Conservation (phyloP, 1,140 invertebrate species). For the Akabosia matsudoensis region DNA sequence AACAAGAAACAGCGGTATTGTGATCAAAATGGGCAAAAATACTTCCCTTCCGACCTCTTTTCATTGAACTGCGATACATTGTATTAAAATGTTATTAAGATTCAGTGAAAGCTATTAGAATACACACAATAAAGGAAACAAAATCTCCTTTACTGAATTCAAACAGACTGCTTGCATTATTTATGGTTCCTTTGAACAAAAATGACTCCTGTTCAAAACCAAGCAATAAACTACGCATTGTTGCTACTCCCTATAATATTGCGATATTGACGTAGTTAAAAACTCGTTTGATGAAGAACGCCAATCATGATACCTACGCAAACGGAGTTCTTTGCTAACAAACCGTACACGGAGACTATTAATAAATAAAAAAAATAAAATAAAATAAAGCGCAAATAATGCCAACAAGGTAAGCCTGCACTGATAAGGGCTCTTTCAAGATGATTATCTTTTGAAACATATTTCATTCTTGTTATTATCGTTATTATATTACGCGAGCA, state of each 20-base stretch:
- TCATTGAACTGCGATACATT: background rate
- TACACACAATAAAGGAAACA: background rate
- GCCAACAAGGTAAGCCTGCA: too few species aligned
- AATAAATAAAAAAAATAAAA: background rate
- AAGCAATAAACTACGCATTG: background rate
- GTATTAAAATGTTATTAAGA: too few species aligned
- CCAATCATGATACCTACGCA: background rate
- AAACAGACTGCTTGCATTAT: background rate
- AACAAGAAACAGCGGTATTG: too few species aligned
- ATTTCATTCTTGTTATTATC: background rate
- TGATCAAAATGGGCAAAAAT: background rate
- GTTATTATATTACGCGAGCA: background rate
- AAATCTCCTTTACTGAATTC: background rate
- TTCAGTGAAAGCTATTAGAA: background rate
- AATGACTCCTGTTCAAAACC: background rate
- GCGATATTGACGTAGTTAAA: too few species aligned
- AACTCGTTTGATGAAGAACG: background rate
- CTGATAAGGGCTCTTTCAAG: background rate
- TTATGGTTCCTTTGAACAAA: too few species aligned
- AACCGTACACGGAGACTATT: background rate
- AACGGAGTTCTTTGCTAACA: background rate
- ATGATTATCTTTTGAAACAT: background rate
- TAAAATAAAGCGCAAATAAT: background rate
- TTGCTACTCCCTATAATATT: too few species aligned
- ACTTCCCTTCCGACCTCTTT: slow-evolving; percentile 13